These are phyloP conservation scores for Halocaridina rubra DNA, from an alignment of 2,888 invertebrate genomes.

Conservation along the genomic window DNA sequence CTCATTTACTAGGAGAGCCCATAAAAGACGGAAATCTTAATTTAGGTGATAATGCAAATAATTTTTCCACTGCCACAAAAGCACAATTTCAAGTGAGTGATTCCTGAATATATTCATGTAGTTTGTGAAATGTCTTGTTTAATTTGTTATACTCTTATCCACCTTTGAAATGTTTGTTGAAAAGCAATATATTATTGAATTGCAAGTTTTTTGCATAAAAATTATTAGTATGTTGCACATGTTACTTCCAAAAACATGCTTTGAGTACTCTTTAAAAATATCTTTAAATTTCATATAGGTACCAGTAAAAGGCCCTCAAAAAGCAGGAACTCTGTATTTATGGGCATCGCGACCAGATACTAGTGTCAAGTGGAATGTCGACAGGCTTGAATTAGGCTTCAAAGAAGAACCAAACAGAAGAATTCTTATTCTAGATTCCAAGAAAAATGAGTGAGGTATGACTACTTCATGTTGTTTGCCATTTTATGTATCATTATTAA, in stretches of 20 bases:
- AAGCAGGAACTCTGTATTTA: constrained; percentile 32
- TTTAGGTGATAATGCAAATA: constrained; percentile 39
- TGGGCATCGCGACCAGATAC: constrained; percentile 29
- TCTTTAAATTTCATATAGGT: constrained; percentile 3
- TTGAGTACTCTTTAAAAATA: not conserved
- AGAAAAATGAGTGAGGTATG: not conserved
- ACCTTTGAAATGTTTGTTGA: too few species aligned
- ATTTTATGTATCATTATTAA: not conserved
- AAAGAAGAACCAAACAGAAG: constrained; percentile 43
- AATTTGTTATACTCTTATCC: too few species aligned
- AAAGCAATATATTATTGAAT: too few species aligned
- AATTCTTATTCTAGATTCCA: constrained; percentile 28
- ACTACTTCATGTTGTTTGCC: not conserved
- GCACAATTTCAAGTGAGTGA: constrained; percentile 45
- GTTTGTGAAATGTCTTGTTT: too few species aligned
- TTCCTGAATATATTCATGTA: too few species aligned
- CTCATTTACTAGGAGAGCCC: constrained; percentile 50
- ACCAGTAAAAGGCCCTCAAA: constrained; percentile 27
- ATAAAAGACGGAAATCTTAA: constrained; percentile 46
- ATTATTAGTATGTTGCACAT: too few species aligned
- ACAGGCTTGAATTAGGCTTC: constrained; percentile 53
- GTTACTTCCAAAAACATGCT: too few species aligned
- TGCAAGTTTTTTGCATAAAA: too few species aligned
- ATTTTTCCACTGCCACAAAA: constrained; percentile 31
- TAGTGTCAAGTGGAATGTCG: constrained; percentile 33